phyloP scores from a whole-genome alignment of 2,888 invertebrate species.

The Dryobota labecula region DNA sequence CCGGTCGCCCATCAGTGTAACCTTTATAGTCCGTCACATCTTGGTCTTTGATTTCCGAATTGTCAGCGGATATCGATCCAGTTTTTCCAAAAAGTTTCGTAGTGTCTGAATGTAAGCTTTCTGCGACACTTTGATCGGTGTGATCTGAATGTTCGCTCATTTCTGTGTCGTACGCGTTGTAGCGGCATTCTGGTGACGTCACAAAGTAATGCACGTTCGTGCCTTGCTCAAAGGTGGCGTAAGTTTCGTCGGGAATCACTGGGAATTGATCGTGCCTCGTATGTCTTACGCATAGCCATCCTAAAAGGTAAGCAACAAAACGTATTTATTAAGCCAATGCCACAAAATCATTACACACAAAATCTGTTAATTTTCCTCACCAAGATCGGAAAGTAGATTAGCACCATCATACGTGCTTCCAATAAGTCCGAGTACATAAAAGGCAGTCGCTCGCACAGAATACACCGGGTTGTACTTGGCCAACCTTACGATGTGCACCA shows the following conservation, averaged over 20 bases:
- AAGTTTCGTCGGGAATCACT: slow-evolving; percentile 92
- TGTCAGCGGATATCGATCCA: slow-evolving; percentile 71
- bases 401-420: slow-evolving; percentile 96
- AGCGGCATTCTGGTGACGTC: slow-evolving; percentile 81
- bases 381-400: slow-evolving; percentile 93
- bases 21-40: slow-evolving; percentile 81
- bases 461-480: slow-evolving; percentile 96
- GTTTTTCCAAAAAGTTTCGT: slow-evolving; percentile 73
- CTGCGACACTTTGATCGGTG: slow-evolving; percentile 86
- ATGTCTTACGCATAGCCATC: slow-evolving; percentile 94
- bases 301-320: slow-evolving; percentile 73
- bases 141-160: slow-evolving; percentile 87
- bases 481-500: slow-evolving; percentile 90
- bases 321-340: not conserved
- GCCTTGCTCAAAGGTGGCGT: slow-evolving; percentile 84
- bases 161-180: slow-evolving; percentile 81
- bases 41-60: slow-evolving; percentile 71
- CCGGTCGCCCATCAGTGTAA: slow-evolving; percentile 74
- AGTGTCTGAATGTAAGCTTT: slow-evolving; percentile 83
- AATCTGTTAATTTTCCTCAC: slow-evolving; percentile 78
- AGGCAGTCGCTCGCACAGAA: slow-evolving; percentile 96
- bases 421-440: slow-evolving; percentile 96
- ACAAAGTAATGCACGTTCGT: slow-evolving; percentile 75
- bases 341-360: too few relatives aligned
- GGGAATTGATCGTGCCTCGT: slow-evolving; percentile 95